Conservation (phyloP, 2,888 invertebrate genomes). For the Drosophila longiperda region DNA sequence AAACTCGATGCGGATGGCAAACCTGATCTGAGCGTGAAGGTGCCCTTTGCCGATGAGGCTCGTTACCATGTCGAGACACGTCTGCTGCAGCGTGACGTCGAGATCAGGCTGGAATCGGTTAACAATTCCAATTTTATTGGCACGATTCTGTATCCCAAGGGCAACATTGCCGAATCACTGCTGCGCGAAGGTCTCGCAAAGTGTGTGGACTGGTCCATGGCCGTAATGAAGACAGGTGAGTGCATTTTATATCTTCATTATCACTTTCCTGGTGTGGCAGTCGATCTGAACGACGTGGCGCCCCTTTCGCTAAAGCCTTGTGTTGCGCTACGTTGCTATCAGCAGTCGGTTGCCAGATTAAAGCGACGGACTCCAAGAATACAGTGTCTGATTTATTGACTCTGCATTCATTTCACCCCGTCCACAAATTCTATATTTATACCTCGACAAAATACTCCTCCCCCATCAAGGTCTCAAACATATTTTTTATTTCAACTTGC, state of each 20-base stretch:
- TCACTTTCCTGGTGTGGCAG: slow-evolving; percentile 37
- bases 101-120: slow-evolving; percentile 95
- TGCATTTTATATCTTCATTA: not conserved
- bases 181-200: slow-evolving; percentile 96
- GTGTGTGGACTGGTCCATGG: slow-evolving; percentile 97
- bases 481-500: not conserved
- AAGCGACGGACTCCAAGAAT: slow-evolving; percentile 84
- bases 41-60: slow-evolving; percentile 94
- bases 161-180: slow-evolving; percentile 97
- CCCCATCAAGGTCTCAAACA: not conserved
- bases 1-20: slow-evolving; percentile 91
- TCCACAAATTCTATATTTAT: slow-evolving; percentile 63
- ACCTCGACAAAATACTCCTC: not conserved
- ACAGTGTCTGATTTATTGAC: slow-evolving; percentile 56
- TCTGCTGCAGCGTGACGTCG: slow-evolving; percentile 95
- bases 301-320: slow-evolving; percentile 56
- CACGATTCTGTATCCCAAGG: slow-evolving; percentile 95
- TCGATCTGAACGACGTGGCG: slow-evolving; percentile 45
- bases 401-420: slow-evolving; percentile 84
- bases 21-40: slow-evolving; percentile 88
- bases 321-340: slow-evolving; percentile 51
- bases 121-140: slow-evolving; percentile 98
- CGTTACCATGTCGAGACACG: slow-evolving; percentile 96
- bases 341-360: slow-evolving; percentile 72
- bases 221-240: slow-evolving; percentile 89